Evolutionary conservation across 2,888 invertebrate genomes (phyloP), one percentile per base, ranked within the genome.

Genomic region (Microdon myrmicae): DNA sequence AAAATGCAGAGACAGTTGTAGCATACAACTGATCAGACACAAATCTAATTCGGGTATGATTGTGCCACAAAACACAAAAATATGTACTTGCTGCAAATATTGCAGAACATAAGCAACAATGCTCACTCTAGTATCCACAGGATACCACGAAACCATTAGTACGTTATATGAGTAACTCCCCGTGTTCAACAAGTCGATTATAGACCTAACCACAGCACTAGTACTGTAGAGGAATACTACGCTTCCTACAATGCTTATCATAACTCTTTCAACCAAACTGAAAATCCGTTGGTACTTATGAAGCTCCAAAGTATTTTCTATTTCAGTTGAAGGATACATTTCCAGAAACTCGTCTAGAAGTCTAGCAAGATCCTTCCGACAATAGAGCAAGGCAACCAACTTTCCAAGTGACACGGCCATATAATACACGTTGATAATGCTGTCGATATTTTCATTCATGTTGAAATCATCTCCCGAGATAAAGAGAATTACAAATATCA

Each of bases 1-100:
- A 22, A 67, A 60, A 26, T 68, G 67, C 56, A 69, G 51, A 8
- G 59, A 54, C 26, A 69, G 12, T 7, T 68, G 67, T 6, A 64
- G 20, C 1, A 69, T 12, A 3, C 32, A 45, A 16, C 55, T 56
- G 17, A 44, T 64, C 1, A 69, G 37, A 23, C 56, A 67, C 10
- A 69, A 44, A 29, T 69, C 69, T 6, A 34, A 20, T 10, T 43
- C 20, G 16, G 64, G 5, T 31, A 67, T 68, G 6, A 31, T 39
- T 1, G 47, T 1, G 20, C 10, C 6, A 28, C 12, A n/a, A 20
- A 25, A 0, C 6, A 25, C n/a, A n/a, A n/a, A n/a, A 1, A 31
- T 10, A 19, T 22, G 17, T 2, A 29, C 14, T 35, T 64, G 37
- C 2, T 8, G 1, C 1, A 38, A 16, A 17, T 59, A 59, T 0